Conservation (phyloP, 2,797 vertebrate genomes). For the Sarcophilus harrisii region DNA sequence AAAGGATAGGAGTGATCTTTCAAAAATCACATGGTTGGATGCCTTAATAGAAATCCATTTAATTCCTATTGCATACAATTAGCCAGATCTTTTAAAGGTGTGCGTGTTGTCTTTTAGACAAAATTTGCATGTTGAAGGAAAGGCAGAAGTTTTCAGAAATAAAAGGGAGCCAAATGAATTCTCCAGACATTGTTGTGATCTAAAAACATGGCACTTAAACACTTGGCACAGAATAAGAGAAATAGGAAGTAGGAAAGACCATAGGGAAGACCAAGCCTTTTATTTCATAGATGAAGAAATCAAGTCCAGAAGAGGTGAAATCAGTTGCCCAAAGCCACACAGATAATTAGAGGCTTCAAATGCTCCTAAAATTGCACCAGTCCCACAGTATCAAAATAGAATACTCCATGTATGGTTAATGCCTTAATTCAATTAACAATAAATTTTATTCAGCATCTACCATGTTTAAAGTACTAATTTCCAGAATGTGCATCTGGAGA, state of each 20-base stretch:
- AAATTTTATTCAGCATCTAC: not conserved
- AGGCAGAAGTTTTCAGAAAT: not conserved
- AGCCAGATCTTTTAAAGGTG: not conserved
- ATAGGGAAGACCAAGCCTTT: not conserved
- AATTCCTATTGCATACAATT: not conserved
- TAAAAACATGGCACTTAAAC: not conserved
- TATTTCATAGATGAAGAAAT: not conserved
- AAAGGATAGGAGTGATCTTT: constrained; percentile 3
- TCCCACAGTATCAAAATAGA: not conserved
- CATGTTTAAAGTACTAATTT: not conserved
- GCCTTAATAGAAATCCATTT: constrained; percentile 5
- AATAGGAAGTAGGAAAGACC: not conserved
- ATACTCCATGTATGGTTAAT: not conserved
- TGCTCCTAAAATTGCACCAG: not conserved
- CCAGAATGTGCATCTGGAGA: not conserved
- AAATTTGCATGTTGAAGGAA: not conserved
- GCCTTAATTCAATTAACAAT: not conserved
- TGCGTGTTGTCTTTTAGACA: not conserved
- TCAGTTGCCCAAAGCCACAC: not conserved
- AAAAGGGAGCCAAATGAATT: not conserved
- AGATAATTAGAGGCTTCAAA: not conserved
- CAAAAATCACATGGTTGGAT: not conserved
- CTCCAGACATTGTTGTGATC: not conserved
- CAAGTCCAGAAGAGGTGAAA: not conserved
- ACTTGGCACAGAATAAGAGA: not conserved